Percentiles rank a stretch among this genome's conserved stretches.
Evolutionary conservation across 2,113 vertebrate species (phyloP).

Genomic region (Heterotis niloticus): DNA sequence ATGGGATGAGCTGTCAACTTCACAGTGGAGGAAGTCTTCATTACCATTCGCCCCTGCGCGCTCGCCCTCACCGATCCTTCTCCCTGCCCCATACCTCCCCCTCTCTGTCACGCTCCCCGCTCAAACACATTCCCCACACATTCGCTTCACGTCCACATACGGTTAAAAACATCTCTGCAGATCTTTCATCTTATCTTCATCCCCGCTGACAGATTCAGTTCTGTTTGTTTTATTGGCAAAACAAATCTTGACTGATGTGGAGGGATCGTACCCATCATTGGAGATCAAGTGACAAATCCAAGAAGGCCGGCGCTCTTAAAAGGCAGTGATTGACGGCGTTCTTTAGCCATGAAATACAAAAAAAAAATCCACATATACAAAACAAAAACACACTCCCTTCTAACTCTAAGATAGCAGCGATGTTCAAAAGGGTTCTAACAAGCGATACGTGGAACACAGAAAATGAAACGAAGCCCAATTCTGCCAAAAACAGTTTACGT

Average conservation of each 20-base stretch:
- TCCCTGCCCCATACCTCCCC: neutral
- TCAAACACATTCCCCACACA: neutral
- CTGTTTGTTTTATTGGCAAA: neutral
- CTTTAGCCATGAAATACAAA: neutral
- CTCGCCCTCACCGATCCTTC: neutral
- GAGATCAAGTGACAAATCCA: neutral
- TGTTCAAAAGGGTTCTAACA: too few species aligned
- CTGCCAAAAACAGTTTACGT: too few species aligned
- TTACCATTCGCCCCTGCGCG: constrained; percentile 43
- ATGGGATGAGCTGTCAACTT: constrained; percentile 56
- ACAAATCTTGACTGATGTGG: neutral
- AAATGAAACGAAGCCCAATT: too few species aligned
- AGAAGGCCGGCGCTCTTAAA: neutral
- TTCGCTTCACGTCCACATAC: constrained; percentile 13
- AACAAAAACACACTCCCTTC: neutral
- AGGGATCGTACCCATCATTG: neutral
- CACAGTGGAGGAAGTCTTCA: constrained; percentile 62
- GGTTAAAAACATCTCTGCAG: constrained; percentile 2
- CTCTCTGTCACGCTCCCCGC: neutral
- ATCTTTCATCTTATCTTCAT: constrained; percentile 9
- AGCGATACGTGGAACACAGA: too few species aligned
- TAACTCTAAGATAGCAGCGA: too few species aligned
- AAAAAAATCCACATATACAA: neutral
- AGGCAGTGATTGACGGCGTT: neutral
- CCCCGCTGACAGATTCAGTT: neutral